Conservation (phyloP, 2,888 invertebrate genomes). For the Andrena hattorfiana region DNA sequence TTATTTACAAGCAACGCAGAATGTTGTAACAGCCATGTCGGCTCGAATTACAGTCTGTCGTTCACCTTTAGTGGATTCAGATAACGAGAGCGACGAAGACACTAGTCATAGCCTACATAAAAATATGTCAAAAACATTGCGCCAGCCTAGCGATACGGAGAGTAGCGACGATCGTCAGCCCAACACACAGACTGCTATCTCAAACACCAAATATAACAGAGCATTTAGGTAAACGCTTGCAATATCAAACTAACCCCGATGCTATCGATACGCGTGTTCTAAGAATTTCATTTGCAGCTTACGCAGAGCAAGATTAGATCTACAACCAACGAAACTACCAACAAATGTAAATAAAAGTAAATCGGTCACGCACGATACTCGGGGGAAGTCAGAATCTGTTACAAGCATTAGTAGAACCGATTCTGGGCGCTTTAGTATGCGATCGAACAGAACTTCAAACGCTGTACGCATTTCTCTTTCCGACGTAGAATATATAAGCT, state of each 20-base stretch:
- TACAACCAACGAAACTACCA: slow-evolving; percentile 85
- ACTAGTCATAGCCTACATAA: slow-evolving; percentile 79
- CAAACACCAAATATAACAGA: slow-evolving; percentile 75
- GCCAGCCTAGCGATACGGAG: slow-evolving; percentile 77
- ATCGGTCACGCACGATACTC: slow-evolving; percentile 55
- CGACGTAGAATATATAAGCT: background rate
- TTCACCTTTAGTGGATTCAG: slow-evolving; percentile 81
- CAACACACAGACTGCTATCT: slow-evolving; percentile 65
- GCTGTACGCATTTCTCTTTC: slow-evolving; percentile 61
- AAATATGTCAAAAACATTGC: slow-evolving; percentile 68
- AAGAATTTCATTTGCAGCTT: slow-evolving; percentile 84
- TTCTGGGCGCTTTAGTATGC: slow-evolving; percentile 77
- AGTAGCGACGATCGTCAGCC: slow-evolving; percentile 78
- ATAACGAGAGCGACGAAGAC: slow-evolving; percentile 84
- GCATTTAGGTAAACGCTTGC: slow-evolving; percentile 67
- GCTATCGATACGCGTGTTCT: background rate
- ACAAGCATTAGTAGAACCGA: slow-evolving; percentile 76
- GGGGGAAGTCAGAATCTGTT: slow-evolving; percentile 71
- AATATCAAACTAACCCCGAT: slow-evolving; percentile 1
- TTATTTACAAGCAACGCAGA: slow-evolving; percentile 85
- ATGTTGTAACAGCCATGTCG: slow-evolving; percentile 86
- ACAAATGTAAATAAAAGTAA: slow-evolving; percentile 85
- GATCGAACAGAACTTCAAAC: slow-evolving; percentile 68
- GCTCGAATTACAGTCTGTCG: slow-evolving; percentile 78
- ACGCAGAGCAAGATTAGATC: slow-evolving; percentile 88